Percentiles rank a stretch among this genome's conserved stretches.
Conservation (phyloP, 2,797 vertebrate species). For the Momotus momota region DNA sequence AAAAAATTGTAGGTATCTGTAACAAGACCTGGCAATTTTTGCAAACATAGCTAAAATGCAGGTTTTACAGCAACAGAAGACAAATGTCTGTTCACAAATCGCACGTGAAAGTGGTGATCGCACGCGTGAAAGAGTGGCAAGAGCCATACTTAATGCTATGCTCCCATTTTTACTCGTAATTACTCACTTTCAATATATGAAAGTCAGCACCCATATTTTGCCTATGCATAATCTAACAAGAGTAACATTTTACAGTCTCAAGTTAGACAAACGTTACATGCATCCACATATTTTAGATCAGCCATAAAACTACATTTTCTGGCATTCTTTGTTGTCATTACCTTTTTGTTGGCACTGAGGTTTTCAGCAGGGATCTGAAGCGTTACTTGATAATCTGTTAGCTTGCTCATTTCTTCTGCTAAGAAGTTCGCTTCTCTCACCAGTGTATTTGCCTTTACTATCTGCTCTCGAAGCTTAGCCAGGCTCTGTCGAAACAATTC, state of each 20-base stretch:
- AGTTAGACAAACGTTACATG: background rate
- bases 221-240: background rate
- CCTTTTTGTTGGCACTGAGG: constrained; percentile 98
- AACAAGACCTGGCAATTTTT: background rate
- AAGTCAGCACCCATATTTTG: background rate
- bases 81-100: background rate
- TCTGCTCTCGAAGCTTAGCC: constrained; percentile 94
- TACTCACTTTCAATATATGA: background rate
- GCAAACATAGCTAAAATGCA: background rate
- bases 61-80: background rate
- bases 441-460: constrained; percentile 94
- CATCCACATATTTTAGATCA: background rate
- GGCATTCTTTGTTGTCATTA: constrained; percentile 66
- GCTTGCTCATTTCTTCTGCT: constrained; percentile 94
- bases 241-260: background rate
- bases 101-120: background rate
- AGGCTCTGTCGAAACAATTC: constrained; percentile 96
- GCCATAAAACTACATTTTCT: background rate
- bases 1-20: background rate
- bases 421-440: constrained; percentile 97
- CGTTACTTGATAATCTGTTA: constrained; percentile 97
- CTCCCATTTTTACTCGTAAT: background rate
- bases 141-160: background rate
- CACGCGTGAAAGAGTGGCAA: background rate
- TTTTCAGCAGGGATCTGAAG: constrained; percentile 97